phyloP scores from a whole-genome alignment of 2,113 vertebrate species.

The Campylorhamphus procurvoides region DNA sequence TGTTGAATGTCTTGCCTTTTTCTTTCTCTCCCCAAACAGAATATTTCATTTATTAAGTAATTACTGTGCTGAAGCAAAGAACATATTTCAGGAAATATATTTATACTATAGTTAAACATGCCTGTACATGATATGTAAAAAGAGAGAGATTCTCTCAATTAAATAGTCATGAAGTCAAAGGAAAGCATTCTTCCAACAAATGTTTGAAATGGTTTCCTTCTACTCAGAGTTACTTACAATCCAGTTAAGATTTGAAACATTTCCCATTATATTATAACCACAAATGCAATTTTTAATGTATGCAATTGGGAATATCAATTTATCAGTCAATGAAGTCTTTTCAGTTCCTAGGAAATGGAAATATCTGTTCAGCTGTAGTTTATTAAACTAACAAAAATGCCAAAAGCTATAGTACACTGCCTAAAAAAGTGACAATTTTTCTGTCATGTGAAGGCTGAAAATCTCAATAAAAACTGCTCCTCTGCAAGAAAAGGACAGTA shows the following conservation, averaged over 20 bases:
- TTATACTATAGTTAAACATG: not conserved
- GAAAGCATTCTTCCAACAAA: not conserved
- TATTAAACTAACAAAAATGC: not conserved
- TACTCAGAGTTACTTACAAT: not conserved
- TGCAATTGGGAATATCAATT: not conserved
- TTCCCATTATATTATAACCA: not conserved
- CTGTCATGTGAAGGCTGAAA: not conserved
- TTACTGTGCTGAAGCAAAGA: not conserved
- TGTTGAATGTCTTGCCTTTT: not conserved
- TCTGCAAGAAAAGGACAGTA: not conserved
- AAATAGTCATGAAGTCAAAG: not conserved
- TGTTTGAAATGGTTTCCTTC: not conserved
- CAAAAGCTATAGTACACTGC: not conserved
- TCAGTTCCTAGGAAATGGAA: not conserved
- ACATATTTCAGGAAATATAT: not conserved
- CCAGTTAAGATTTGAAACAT: not conserved
- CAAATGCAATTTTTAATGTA: not conserved
- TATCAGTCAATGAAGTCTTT: not conserved
- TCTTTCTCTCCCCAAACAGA: not conserved
- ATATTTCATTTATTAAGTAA: not conserved
- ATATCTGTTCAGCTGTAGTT: not conserved
- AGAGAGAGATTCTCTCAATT: not conserved
- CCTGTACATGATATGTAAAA: not conserved
- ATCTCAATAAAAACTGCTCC: not conserved
- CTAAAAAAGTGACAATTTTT: not conserved